Conservation (phyloP, 2,113 vertebrate genomes). For the Fulica atra region DNA sequence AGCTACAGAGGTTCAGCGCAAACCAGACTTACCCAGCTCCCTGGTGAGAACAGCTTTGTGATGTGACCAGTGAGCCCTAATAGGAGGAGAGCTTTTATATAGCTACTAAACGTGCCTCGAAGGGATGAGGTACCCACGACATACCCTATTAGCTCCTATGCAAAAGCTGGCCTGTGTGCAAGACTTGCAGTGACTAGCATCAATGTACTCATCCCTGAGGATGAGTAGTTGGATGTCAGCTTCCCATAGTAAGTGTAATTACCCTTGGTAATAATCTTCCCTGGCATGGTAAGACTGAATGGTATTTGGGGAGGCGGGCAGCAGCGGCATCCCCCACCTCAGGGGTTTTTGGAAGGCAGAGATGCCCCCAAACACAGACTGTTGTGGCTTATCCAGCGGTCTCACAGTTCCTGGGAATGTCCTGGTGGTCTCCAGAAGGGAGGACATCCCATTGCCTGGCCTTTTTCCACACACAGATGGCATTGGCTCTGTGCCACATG, state of each 20-base stretch:
- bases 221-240: neutral
- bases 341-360: neutral
- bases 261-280: neutral
- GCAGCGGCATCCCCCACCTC: neutral
- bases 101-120: neutral
- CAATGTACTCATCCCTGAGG: neutral
- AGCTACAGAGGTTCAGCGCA: neutral
- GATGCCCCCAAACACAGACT: accelerated
- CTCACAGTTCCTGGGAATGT: neutral
- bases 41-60: neutral
- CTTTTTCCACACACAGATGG: neutral
- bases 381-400: neutral
- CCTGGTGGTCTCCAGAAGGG: neutral
- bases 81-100: conserved; percentile 1
- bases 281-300: conserved; percentile 1
- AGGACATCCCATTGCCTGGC: neutral
- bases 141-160: neutral
- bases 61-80: neutral
- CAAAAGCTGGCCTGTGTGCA: neutral
- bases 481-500: neutral
- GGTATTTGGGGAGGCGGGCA: neutral
- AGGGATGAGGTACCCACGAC: conserved; percentile 1
- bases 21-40: conserved; percentile 30
- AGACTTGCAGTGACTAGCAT: neutral
- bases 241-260: neutral